Evolutionary conservation across 2,113 vertebrate species (phyloP).

Genomic region (Chinchilla lanigera): DNA sequence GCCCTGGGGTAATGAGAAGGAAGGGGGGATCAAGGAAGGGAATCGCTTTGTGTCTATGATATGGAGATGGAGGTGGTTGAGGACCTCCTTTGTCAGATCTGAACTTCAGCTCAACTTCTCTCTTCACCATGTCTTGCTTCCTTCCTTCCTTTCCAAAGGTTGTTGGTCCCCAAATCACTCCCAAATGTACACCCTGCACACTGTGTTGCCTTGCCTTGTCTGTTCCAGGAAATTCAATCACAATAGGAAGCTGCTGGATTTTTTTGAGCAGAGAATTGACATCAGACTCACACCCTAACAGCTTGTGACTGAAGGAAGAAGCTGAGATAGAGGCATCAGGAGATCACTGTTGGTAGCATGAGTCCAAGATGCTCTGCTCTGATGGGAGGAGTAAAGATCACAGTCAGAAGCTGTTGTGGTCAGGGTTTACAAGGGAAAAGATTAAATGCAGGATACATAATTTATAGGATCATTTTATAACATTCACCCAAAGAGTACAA

Average conservation of each 20-base stretch:
- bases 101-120: not conserved
- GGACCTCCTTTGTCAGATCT: not conserved
- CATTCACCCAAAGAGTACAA: not conserved
- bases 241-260: not conserved
- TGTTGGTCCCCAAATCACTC: not conserved
- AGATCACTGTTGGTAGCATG: not conserved
- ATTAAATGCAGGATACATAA: not conserved
- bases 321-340: not conserved
- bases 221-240: not conserved
- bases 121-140: not conserved
- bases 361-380: not conserved
- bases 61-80: not conserved
- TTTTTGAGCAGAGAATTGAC: not conserved
- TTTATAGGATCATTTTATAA: not conserved
- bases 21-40: not conserved
- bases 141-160: not conserved
- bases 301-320: not conserved
- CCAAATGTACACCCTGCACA: not conserved
- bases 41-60: not conserved
- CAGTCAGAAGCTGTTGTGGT: not conserved
- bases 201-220: not conserved
- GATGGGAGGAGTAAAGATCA: not conserved
- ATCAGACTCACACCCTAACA: not conserved
- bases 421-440: not conserved
- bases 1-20: not conserved